These are phyloP conservation scores for Paramisgurnus dabryanus DNA, from an alignment of 2,113 vertebrate species.

Conservation along the genomic window DNA sequence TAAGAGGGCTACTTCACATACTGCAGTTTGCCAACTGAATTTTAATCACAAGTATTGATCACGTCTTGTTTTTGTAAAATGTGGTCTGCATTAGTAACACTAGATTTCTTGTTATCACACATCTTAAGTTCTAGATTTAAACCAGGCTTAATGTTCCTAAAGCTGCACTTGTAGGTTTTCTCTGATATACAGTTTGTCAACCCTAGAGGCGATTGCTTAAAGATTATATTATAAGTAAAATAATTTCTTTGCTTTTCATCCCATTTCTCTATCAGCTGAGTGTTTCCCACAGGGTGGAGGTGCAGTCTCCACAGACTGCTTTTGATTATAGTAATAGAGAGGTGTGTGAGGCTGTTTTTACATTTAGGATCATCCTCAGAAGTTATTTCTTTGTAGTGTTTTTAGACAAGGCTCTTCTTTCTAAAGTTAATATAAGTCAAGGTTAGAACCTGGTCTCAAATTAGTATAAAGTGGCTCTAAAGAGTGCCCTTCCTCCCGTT, in stretches of 20 bases:
- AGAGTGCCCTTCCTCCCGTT: neutral
- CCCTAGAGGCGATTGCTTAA: too few species aligned
- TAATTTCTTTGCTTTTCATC: constrained; percentile 15
- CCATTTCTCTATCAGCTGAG: constrained; percentile 68
- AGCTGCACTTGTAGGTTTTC: too few species aligned
- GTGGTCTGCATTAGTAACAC: neutral
- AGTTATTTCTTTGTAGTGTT: neutral
- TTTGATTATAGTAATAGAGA: constrained; percentile 33
- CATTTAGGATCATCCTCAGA: neutral
- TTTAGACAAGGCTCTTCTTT: neutral
- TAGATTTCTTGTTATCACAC: too few species aligned
- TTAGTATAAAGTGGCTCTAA: neutral
- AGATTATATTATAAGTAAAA: neutral
- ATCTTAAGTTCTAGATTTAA: too few species aligned
- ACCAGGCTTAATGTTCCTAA: too few species aligned
- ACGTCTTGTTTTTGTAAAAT: neutral
- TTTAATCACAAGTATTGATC: neutral
- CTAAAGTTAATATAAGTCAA: neutral
- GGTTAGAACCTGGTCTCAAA: constrained; percentile 1
- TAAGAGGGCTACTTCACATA: constrained; percentile 8
- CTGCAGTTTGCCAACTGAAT: neutral
- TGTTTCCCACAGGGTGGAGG: constrained; percentile 63
- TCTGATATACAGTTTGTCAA: too few species aligned
- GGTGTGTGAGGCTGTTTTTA: constrained; percentile 33
- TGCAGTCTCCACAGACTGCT: constrained; percentile 65